Evolutionary conservation across 2,888 invertebrate genomes (phyloP), one percentile per base, ranked within the genome.

Genomic region (Pocota personata): DNA sequence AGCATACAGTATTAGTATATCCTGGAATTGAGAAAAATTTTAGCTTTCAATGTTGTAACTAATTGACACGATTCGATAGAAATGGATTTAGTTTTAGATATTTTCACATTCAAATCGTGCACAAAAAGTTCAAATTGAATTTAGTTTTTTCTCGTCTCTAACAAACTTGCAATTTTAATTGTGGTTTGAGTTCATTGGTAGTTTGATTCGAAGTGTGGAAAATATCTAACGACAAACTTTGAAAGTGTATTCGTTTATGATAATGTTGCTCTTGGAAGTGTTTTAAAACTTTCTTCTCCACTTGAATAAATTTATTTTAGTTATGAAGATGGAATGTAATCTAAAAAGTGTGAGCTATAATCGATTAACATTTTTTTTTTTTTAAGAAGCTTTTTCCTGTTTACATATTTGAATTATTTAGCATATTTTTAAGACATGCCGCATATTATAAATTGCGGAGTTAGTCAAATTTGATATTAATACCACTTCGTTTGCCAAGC

Each of bases 11-110:
- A 8, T 12, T 7, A 0, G 52, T 37, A 16, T 16, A 21, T n/a
- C n/a, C n/a, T n/a, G 57, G 12, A 21, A 40, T 4, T 19, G n/a
- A 32, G 32, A 21, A 24, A 12, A 37, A 14, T 58, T 37, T 24
- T 21, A 21, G 40, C 21, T 37, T 24, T 24, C 7, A 40, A n/a
- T 37, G 2, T n/a, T n/a, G n/a, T n/a, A n/a, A 24, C 12, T 24
- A 58, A 37, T 58, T 37, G 58, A 37, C 21, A 21, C 24, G 37
- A n/a, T 40, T 40, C 37, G n/a, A 58, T 58, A 8, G 58, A 58
- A n/a, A 37, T n/a, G 5, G 32, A 19, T 32, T 19, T 12, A 24
- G 40, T 58, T 58, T 58, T 3, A 19, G n/a, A 57, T 19, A 21
- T 57, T 32, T 35, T 19, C 3, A 12, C 12, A 57, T 57, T 37